These are phyloP conservation scores for Ellobium chinense DNA, from an alignment of 2,888 invertebrate genomes.

Conservation along the genomic window DNA sequence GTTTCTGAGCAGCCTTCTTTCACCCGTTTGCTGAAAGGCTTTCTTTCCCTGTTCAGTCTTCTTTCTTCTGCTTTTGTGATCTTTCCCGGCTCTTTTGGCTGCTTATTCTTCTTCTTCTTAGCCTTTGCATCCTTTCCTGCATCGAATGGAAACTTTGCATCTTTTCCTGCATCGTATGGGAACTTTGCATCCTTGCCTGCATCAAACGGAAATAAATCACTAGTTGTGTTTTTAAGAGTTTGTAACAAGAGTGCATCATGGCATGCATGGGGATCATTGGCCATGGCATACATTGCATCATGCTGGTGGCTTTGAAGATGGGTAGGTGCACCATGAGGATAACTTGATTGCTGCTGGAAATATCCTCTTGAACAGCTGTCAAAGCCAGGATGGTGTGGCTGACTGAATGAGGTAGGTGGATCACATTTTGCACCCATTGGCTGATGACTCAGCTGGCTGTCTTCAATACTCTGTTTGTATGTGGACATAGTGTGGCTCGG, in stretches of 20 bases:
- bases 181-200: neutral
- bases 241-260: neutral
- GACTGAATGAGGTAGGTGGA: neutral
- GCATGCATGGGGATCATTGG: neutral
- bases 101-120: neutral
- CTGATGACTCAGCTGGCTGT: too few relatives aligned
- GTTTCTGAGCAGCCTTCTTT: slow-evolving; percentile 12
- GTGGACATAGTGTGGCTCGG: neutral
- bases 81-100: neutral
- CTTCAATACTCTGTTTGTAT: neutral
- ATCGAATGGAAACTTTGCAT: neutral
- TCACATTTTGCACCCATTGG: neutral
- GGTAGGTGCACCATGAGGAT: neutral
- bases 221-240: neutral
- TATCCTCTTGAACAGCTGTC: neutral
- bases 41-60: neutral
- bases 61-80: neutral
- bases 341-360: neutral
- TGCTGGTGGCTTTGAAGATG: neutral
- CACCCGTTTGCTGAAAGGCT: neutral
- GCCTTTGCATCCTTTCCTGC: neutral
- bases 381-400: neutral
- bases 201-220: neutral
- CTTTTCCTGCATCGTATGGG: neutral
- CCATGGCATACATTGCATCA: neutral